Evolutionary conservation across 2,888 invertebrate genomes (phyloP), one percentile per base, ranked within the genome.

Genomic region (Druceiella hillmani): DNA sequence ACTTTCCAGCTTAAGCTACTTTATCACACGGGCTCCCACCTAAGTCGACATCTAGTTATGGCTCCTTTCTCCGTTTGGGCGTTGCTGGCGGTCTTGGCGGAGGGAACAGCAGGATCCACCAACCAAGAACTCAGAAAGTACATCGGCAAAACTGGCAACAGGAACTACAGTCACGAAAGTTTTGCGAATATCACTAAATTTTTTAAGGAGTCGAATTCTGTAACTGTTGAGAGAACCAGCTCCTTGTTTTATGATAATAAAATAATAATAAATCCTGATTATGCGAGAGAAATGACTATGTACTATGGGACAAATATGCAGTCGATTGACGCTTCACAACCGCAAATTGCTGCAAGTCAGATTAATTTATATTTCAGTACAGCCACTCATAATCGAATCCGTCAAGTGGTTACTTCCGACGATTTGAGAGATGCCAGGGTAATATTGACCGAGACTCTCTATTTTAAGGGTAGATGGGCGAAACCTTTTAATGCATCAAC

Each of bases 381-480:
- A 17, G 61, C 62, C 2, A 70, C 68, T 0, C 20, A 12, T 9
- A 64, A 62, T 2, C 55, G 59, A 13, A 64, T 72, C 1, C 61
- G 64, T 1, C 65, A 67, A 45, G 69, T 67, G 3, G 51, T 72
- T 2, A 58, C 56, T 2, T 66, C 69, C 45, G 75, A 66, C 24
- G 78, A 79, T 52, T 64, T 78, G 32, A 52, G 48, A 3, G 65
- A 77, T 46, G 75, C 82, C 0, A 65, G 75, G 49, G 71, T 86
- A 62, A 73, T 85, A 41, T 57, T 86, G 49, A 73, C 81, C 1
- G 83, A 83, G 38, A 78, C 81, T 1, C 70, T 85, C 32, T 82
- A 75, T 41, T 86, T 86, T 57, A 83, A 82, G 61, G 85, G 84
- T 4, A 62, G 76, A 7, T 87, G 86, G 86, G 61, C 69, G 38